Evolutionary conservation across 2,888 invertebrate species (phyloP), one percentile per base, ranked within the genome.

Genomic region (Acanthopleura granulata): DNA sequence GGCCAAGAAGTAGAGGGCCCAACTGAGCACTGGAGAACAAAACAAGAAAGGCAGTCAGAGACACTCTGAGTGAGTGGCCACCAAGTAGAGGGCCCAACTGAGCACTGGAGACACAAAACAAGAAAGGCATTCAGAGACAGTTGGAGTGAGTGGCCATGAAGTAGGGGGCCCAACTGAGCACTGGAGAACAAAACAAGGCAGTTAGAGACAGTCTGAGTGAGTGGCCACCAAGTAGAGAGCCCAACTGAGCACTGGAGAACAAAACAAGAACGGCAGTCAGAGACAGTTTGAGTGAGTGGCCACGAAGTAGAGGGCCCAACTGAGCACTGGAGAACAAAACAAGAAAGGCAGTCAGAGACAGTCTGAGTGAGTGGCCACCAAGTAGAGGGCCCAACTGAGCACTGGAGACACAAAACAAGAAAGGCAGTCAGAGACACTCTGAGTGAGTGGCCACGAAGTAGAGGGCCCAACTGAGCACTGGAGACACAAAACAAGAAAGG

Each of bases 1-100:
- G 4, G 89, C 89, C 75, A 91, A 79, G 81, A 88, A 90, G 78
- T 91, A 91, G 22, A 91, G 73, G 9, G 82, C 78, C 91, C 91
- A 91, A 0, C 89, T 85, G 69, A 90, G 76, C 72, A 87, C 90
- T 91, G 85, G 57, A 57, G 40, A 40, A 9, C 40, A 40, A 40
- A 57, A 57, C 57, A 57, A 12, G 12, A 18, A 6, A 4, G 3
- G 3, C 3, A 9, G 57, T 12, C 22, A 57, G 22, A 57, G 40
- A 40, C 4, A 40, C 3, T 40, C 9, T 40, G 40, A 40, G 3
- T 40, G 40, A 40, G 3, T 84, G 4, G 89, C 89, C 75, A 91
- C 79, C 81, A 88, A 90, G 78, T 91, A 91, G 22, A 91, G 73
- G 9, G 82, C 78, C 91, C 91, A 91, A 0, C 89, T 85, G 69